phyloP scores from a whole-genome alignment of 2,113 vertebrate genomes.

The Nymphicus hollandicus region DNA sequence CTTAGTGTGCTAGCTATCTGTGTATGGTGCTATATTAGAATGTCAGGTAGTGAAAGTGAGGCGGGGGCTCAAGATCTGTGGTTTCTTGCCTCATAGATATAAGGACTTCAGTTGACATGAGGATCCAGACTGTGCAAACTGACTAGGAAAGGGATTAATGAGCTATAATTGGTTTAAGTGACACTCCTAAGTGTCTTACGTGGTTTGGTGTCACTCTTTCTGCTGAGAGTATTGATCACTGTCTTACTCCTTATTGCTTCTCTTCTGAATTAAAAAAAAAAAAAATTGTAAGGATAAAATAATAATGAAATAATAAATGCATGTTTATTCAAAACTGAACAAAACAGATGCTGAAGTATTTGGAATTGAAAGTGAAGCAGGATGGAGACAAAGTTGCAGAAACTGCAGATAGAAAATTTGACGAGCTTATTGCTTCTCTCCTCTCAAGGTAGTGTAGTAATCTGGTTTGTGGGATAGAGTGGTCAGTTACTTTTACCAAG shows the following conservation, averaged over 20 bases:
- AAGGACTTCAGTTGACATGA: neutral
- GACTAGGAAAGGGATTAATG: neutral
- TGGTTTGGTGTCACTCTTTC: neutral
- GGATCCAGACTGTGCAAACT: neutral
- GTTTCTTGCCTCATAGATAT: neutral
- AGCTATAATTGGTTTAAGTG: neutral
- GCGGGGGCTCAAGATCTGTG: neutral
- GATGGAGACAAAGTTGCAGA: constrained; percentile 44
- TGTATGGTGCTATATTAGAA: neutral
- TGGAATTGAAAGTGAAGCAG: constrained; percentile 55
- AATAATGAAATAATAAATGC: neutral
- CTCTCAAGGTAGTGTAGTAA: constrained; percentile 66
- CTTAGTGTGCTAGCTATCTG: neutral
- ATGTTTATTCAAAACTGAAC: neutral
- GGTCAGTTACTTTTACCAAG: neutral
- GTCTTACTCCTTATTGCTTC: neutral
- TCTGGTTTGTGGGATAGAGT: neutral
- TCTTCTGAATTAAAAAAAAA: neutral
- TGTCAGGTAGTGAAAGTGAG: neutral
- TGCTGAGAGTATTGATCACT: neutral
- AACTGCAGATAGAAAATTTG: constrained; percentile 50
- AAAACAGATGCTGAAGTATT: constrained; percentile 62
- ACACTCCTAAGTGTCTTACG: neutral
- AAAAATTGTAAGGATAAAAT: neutral
- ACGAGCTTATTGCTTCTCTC: constrained; percentile 62